phyloP scores from a whole-genome alignment of 2,797 vertebrate genomes.

The Paedocypris micromegethes region DNA sequence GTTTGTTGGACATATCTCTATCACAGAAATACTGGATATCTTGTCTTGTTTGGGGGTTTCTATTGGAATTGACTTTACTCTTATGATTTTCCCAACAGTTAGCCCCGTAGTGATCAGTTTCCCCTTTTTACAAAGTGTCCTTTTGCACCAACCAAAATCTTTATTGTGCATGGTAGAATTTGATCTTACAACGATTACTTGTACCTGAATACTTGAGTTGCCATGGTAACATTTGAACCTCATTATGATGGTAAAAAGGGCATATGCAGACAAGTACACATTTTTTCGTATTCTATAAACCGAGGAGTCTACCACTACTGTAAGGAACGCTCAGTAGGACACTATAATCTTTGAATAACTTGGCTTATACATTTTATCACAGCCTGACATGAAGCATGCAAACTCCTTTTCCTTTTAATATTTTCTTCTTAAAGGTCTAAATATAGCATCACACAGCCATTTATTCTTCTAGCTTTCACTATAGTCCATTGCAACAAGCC shows the following conservation, averaged over 20 bases:
- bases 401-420: conserved; percentile 22
- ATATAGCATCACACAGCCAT: conserved; percentile 35
- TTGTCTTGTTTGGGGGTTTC: no score
- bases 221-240: conserved; percentile 53
- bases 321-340: conserved; percentile 32
- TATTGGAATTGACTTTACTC: no score
- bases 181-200: conserved; percentile 49
- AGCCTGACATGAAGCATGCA: conserved; percentile 28
- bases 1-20: no score
- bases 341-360: conserved; percentile 32
- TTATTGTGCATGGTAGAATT: conserved; percentile 28
- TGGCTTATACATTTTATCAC: conserved; percentile 41
- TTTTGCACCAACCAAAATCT: conserved; percentile 28
- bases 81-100: not conserved
- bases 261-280: conserved; percentile 35
- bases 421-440: conserved; percentile 23
- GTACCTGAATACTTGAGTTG: conserved; percentile 49
- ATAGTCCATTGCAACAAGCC: conserved; percentile 25
- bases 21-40: no score
- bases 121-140: conserved; percentile 18
- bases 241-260: conserved; percentile 48
- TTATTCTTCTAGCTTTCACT: conserved; percentile 36
- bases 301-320: conserved; percentile 30
- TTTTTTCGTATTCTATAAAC: conserved; percentile 30
- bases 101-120: conserved; percentile 24